Evolutionary conservation across 2,113 vertebrate species (phyloP).

Genomic region (Cyanoramphus novaezelandiae): DNA sequence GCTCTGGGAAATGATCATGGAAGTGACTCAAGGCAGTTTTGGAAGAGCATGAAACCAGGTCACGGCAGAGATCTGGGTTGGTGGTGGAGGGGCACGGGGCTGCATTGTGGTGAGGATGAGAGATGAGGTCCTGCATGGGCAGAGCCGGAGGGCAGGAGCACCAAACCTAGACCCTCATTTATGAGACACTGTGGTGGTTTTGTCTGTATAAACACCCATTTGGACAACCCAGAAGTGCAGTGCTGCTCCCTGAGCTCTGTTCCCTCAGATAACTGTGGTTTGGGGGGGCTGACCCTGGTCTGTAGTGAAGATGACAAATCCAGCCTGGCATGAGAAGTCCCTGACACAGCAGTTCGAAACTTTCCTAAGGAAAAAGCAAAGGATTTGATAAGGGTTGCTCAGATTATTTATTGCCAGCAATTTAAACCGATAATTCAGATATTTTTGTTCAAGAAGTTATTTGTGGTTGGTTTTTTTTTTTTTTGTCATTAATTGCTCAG

Average conservation of each 20-base stretch:
- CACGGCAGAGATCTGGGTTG: accelerated
- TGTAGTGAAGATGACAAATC: neutral
- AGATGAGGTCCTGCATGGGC: neutral
- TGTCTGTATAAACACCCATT: accelerated
- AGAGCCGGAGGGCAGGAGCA: neutral
- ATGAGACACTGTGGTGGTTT: accelerated
- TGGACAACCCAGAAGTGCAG: neutral
- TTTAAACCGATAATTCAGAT: neutral
- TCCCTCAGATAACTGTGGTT: accelerated
- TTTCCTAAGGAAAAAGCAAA: neutral
- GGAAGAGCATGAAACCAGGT: accelerated
- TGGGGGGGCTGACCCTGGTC: neutral
- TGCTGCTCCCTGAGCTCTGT: neutral
- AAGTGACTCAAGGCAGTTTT: neutral
- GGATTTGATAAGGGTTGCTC: neutral
- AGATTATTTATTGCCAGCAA: neutral
- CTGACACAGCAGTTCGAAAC: too few species aligned
- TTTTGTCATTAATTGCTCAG: neutral
- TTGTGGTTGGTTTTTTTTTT: neutral
- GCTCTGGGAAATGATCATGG: accelerated
- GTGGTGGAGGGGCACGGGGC: accelerated
- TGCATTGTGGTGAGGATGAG: accelerated
- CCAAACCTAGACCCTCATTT: neutral
- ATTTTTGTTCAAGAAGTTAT: neutral
- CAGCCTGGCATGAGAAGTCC: neutral